Evolutionary conservation across 2,113 vertebrate genomes (phyloP).

Genomic region (Sinocyclocheilus maitianheensis): DNA sequence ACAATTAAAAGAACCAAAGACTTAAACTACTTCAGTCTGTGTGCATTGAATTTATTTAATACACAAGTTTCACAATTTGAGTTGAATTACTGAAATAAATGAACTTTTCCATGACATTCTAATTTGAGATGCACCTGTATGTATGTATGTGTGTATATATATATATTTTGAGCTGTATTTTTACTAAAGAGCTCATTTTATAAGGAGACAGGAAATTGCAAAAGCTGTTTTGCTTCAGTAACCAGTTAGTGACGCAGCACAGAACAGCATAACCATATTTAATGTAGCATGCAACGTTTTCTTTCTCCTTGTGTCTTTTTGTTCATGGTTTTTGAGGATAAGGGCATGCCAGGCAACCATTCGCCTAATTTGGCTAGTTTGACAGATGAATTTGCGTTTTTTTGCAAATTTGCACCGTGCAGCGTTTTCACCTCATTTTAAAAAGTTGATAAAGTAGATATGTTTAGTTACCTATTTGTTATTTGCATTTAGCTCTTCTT

Average conservation of each 20-base stretch:
- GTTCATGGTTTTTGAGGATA: background rate
- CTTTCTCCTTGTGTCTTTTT: background rate
- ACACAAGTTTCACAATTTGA: no score
- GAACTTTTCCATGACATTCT: no score
- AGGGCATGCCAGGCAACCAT: background rate
- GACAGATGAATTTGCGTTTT: background rate
- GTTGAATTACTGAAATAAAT: no score
- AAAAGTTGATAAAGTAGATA: background rate
- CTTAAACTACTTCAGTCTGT: no score
- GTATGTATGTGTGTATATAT: no score
- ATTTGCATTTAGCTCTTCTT: background rate
- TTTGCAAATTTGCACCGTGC: background rate
- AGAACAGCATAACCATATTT: background rate
- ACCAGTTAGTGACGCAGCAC: background rate
- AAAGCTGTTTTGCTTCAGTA: background rate
- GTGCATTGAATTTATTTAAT: no score
- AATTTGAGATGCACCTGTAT: no score
- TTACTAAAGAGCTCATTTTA: no score
- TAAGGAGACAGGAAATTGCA: background rate
- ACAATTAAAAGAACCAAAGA: no score
- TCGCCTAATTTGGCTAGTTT: background rate
- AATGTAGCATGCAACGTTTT: background rate
- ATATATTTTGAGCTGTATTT: no score
- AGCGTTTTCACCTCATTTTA: background rate
- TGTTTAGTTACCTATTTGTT: background rate